phyloP scores from a whole-genome alignment of 1,140 invertebrate genomes.

The Mercenaria mercenaria region DNA sequence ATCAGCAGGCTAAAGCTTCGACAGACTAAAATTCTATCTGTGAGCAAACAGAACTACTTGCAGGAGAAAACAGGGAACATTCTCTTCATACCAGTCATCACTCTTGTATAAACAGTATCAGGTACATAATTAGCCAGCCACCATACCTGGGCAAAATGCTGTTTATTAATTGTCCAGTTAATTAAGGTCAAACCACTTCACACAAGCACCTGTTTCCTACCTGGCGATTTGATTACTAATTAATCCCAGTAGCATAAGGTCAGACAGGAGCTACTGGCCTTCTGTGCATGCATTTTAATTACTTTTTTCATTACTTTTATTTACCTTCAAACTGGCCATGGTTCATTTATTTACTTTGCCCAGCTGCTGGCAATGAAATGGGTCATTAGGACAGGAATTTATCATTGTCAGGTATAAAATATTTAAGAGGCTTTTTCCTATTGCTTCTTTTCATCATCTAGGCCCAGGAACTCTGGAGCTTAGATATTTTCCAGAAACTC shows the following conservation, averaged over 20 bases:
- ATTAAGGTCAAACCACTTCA: constrained; percentile 17
- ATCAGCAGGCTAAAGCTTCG: too few species aligned
- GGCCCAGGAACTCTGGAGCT: too few species aligned
- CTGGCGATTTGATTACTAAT: neutral
- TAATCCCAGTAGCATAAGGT: neutral
- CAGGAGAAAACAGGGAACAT: too few species aligned
- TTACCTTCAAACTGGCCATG: neutral
- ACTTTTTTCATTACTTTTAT: neutral
- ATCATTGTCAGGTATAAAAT: neutral
- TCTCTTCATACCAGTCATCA: neutral
- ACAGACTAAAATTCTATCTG: too few species aligned
- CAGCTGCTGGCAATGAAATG: neutral
- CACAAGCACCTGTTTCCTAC: constrained; percentile 4
- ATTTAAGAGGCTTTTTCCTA: neutral
- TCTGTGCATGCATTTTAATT: neutral
- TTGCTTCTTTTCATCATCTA: neutral
- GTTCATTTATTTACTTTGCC: constrained; percentile 25
- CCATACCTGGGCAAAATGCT: neutral
- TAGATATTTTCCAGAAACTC: too few species aligned
- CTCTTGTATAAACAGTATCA: neutral
- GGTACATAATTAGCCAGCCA: neutral
- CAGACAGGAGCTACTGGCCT: neutral
- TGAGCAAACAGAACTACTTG: too few species aligned
- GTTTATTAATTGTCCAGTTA: constrained; percentile 33
- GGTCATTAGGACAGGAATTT: constrained; percentile 12